Evolutionary conservation across 2,797 vertebrate genomes (phyloP).

Genomic region (Lagocephalus sceleratus): DNA sequence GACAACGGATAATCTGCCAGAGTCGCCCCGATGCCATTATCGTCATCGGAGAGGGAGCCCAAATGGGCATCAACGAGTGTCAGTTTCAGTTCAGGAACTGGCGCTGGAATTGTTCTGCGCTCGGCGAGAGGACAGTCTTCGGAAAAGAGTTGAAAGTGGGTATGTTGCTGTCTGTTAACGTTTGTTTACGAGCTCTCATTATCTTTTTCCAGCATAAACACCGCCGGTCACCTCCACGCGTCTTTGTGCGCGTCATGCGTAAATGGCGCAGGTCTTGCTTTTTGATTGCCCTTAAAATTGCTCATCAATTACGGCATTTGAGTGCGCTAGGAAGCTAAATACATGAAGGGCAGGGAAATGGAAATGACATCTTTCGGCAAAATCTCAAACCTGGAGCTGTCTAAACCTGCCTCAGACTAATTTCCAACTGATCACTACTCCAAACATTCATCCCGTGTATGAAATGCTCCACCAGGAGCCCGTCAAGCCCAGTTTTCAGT

Average conservation of each 20-base stretch:
- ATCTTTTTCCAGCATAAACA: constrained; percentile 3
- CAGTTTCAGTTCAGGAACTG: constrained; percentile 97
- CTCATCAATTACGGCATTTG: not conserved
- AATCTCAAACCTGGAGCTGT: not conserved
- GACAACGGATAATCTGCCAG: constrained; percentile 98
- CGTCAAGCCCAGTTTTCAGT: constrained; percentile 54
- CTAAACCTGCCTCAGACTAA: not conserved
- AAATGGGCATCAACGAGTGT: constrained; percentile 99
- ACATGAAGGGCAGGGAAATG: not conserved
- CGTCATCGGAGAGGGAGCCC: constrained; percentile 96
- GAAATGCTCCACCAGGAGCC: constrained; percentile 34
- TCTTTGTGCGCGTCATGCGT: constrained; percentile 16
- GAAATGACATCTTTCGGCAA: not conserved
- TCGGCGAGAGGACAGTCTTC: constrained; percentile 96
- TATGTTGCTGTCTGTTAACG: constrained; percentile 83
- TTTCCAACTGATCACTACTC: not conserved
- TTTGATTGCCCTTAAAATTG: not conserved
- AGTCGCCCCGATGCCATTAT: constrained; percentile 98
- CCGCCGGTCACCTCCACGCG: not conserved
- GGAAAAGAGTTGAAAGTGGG: constrained; percentile 99
- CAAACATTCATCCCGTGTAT: not conserved
- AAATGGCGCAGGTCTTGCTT: constrained; percentile 11
- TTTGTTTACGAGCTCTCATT: constrained; percentile 42
- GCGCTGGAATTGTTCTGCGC: constrained; percentile 97
- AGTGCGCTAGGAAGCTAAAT: accelerated